Evolutionary conservation across 2,797 vertebrate species (phyloP).

Genomic region (Hypotaenidia okinawae): DNA sequence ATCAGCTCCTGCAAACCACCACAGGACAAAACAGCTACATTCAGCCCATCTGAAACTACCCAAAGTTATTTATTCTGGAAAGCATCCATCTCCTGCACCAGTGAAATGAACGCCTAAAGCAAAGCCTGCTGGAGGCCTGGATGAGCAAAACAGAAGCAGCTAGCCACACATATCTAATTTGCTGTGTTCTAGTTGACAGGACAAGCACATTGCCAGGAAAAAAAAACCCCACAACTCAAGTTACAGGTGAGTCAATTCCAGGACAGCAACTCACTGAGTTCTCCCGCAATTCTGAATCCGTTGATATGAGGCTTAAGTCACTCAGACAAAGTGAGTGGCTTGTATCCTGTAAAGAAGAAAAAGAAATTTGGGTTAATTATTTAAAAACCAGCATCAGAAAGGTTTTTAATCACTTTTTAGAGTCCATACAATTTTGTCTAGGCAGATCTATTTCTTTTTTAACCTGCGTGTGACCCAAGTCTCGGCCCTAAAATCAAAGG

Average conservation of each 20-base stretch:
- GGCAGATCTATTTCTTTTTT: not conserved
- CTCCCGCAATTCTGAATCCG: conserved; percentile 93
- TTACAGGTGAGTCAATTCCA: not conserved
- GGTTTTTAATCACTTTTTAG: not conserved
- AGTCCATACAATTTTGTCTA: not conserved
- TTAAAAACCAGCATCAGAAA: not conserved
- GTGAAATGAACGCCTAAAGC: not conserved
- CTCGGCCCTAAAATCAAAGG: not conserved
- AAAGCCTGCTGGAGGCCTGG: not conserved
- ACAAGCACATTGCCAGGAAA: not conserved
- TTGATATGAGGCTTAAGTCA: conserved; percentile 96
- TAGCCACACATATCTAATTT: not conserved
- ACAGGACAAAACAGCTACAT: not conserved
- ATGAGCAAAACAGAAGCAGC: not conserved
- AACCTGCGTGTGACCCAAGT: not conserved
- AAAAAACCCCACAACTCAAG: not conserved
- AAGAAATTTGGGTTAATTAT: not conserved
- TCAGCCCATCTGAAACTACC: not conserved
- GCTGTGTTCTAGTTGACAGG: not conserved
- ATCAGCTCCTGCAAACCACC: not conserved
- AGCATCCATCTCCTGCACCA: not conserved
- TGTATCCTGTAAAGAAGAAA: conserved; percentile 85
- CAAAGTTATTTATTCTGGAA: not conserved
- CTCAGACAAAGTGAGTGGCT: conserved; percentile 98
- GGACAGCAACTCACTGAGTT: conserved; percentile 86